A percentile compares a stretch with the other conserved stretches of the same genome.
Evolutionary conservation across 1,140 invertebrate genomes (phyloP).

Genomic region (Thaumetopoea pityocampa): DNA sequence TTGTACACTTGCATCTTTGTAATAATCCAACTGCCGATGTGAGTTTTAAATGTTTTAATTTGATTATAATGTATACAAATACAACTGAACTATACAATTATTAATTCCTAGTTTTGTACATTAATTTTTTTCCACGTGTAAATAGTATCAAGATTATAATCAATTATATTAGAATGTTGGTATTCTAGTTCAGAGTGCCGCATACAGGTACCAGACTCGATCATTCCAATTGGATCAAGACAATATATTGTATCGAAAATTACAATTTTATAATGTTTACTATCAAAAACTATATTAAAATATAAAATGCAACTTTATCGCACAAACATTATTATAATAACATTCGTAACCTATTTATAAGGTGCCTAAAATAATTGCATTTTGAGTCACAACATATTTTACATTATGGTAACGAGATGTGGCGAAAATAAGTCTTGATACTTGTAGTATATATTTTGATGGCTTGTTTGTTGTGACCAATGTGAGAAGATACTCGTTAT

Average conservation of each 20-base stretch:
- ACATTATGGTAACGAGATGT: slow-evolving; percentile 14
- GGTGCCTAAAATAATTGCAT: slow-evolving; percentile 47
- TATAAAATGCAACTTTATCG: slow-evolving; percentile 35
- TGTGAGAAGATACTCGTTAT: slow-evolving; percentile 14
- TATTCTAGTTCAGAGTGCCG: slow-evolving; percentile 31
- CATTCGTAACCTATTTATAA: slow-evolving; percentile 37
- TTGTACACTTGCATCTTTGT: slow-evolving; percentile 39
- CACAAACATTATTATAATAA: slow-evolving; percentile 57
- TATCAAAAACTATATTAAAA: slow-evolving; percentile 15
- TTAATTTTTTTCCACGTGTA: slow-evolving; percentile 31
- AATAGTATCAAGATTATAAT: slow-evolving; percentile 42
- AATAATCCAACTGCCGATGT: slow-evolving; percentile 36
- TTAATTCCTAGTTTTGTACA: slow-evolving; percentile 20
- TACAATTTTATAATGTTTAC: slow-evolving; percentile 16
- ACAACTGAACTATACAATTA: slow-evolving; percentile 7
- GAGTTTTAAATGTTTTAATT: slow-evolving; percentile 23
- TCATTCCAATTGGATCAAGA: slow-evolving; percentile 50
- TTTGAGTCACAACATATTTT: slow-evolving; percentile 51
- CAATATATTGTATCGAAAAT: slow-evolving; percentile 23
- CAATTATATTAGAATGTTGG: slow-evolving; percentile 49
- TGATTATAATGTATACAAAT: slow-evolving; percentile 15
- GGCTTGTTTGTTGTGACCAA: slow-evolving; percentile 4
- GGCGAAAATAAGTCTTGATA: not conserved
- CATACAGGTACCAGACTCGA: slow-evolving; percentile 33
- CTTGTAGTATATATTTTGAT: slow-evolving; percentile 1